phyloP scores from a whole-genome alignment of 2,888 invertebrate genomes.

The Stramonita haemastoma region DNA sequence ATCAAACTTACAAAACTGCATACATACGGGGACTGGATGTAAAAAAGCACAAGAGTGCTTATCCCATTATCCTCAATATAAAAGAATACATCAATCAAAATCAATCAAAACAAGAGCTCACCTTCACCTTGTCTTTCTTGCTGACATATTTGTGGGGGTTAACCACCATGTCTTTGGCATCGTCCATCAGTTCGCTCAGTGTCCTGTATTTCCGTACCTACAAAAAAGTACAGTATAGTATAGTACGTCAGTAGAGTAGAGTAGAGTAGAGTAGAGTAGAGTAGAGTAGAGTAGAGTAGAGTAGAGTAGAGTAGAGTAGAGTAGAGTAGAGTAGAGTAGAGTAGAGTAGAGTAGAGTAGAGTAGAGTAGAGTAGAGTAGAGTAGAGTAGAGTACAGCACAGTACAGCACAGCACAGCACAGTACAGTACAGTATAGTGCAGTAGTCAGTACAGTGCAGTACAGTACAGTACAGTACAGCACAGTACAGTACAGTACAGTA shows the following conservation, averaged over 20 bases:
- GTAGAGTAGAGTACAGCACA: not conserved
- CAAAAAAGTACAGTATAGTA: not conserved
- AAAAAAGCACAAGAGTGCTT: too few species aligned
- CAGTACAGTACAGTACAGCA: not conserved
- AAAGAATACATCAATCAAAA: too few species aligned
- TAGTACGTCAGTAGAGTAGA: not conserved
- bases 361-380: not conserved
- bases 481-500: not conserved
- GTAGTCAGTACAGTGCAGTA: not conserved
- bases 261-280: not conserved
- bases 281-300: not conserved
- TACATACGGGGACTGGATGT: too few species aligned
- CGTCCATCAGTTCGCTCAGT: conserved; percentile 16
- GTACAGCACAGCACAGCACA: not conserved
- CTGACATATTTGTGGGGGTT: conserved; percentile 14
- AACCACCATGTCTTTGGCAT: conserved; percentile 18
- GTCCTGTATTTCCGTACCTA: conserved; percentile 36
- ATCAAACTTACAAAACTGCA: too few species aligned
- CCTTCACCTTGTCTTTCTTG: not conserved
- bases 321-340: not conserved
- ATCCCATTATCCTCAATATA: too few species aligned
- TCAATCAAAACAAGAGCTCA: too few species aligned
- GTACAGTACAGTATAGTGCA: not conserved
- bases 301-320: not conserved
- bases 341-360: not conserved